Percentiles rank a stretch among this genome's conserved stretches.
Evolutionary conservation across 2,888 invertebrate genomes (phyloP).

Genomic region (Rhingia rostrata): DNA sequence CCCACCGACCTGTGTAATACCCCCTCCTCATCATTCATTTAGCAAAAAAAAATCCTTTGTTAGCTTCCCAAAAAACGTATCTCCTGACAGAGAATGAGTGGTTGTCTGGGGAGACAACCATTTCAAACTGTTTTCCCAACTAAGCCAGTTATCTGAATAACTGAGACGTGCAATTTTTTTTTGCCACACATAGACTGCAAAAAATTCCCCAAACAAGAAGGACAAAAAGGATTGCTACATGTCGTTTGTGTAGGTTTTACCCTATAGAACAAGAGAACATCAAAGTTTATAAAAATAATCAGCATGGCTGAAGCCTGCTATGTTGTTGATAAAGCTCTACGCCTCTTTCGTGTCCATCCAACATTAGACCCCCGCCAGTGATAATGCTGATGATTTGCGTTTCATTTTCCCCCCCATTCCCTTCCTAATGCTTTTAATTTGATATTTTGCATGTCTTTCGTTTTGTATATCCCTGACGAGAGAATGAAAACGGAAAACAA

Average conservation of each 20-base stretch:
- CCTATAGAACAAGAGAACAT: slow-evolving; percentile 44
- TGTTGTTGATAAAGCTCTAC: not conserved
- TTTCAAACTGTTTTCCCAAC: slow-evolving; percentile 40
- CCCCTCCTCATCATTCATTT: no score
- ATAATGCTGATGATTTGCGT: slow-evolving; percentile 32
- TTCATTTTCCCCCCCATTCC: not conserved
- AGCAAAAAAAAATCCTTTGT: slow-evolving; percentile 3
- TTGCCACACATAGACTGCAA: not conserved
- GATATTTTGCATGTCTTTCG: slow-evolving; percentile 6
- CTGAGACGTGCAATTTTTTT: slow-evolving; percentile 51
- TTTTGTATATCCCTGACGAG: not conserved
- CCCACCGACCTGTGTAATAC: no score
- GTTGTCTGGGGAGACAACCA: slow-evolving; percentile 19
- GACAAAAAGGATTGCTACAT: slow-evolving; percentile 25
- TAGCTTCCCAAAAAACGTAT: not conserved
- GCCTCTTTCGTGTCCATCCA: slow-evolving; percentile 30
- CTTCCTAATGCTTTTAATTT: slow-evolving; percentile 9
- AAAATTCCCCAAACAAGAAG: slow-evolving; percentile 21
- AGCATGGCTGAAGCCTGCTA: slow-evolving; percentile 49
- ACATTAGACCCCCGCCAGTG: slow-evolving; percentile 32
- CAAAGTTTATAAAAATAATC: slow-evolving; percentile 62
- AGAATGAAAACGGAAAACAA: not conserved
- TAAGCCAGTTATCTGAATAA: slow-evolving; percentile 66
- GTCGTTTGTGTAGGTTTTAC: slow-evolving; percentile 32
- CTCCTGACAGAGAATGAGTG: not conserved